Base-by-base conservation (phyloP, 2,888 invertebrate species). In the Melanophora roralis region DNA sequence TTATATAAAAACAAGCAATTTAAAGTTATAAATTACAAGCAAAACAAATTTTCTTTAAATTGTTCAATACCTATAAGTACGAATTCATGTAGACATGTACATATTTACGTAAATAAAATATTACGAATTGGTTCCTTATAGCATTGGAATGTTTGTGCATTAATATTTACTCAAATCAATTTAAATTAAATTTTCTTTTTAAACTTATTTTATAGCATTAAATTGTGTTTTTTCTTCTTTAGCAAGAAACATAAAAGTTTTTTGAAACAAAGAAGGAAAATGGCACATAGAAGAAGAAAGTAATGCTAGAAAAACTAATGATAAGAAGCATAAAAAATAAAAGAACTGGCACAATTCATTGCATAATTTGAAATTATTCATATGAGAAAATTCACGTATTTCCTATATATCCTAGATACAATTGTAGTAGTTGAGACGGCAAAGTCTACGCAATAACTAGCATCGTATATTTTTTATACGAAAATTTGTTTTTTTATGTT, bases 151-250 rank as follows among this genome's bases (percentile, higher is more conserved):
- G 27, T 27, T 27, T 27, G 3, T 5, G 27, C 27, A 27, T 27
- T 27, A 3, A 27, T 6, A 36, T 59, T 27, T 12, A 45, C 43
- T 55, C 8, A n/a, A 55, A 55, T 43, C 53, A 55, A 55, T 67
- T 55, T 21, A 67, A 67, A 32, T 67, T 67, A 43, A 55, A 67
- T 43, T n/a, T 55, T 36, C 8, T 21, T 55, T 55, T 34, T 55
- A 40, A 43, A 60, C 12, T 21, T 55, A 21, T 32, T 43, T 38
- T 38, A 19, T 34, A 55, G 21, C 32, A 53, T n/a, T 7, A 9
- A 53, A 67, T 55, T 40, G 40, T 40, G 53, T 67, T 53, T 43
- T 32, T 43, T 14, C 14, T 14, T 1, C n/a, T n/a, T n/a, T 27
- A 9, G 12, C n/a, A 9, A 36, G n/a, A 64, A 16, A 23, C n/a